Evolutionary conservation across 2,113 vertebrate species (phyloP), one percentile per base, ranked within the genome.

Genomic region (Gambusia holbrooki): DNA sequence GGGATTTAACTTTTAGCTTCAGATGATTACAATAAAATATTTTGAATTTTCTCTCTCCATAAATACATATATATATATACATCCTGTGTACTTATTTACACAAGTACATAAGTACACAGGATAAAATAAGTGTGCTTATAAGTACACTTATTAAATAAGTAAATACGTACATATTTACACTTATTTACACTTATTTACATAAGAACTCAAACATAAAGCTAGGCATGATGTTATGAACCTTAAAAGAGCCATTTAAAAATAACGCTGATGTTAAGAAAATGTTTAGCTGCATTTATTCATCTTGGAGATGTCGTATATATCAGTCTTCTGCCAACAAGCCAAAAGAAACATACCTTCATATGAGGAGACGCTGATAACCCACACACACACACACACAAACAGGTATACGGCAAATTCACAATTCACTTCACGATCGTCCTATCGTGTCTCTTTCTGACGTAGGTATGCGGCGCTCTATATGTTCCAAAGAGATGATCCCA

Each of bases 401-500:
- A 42, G 14, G 40, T 15, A 42, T 42, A 42, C 10, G 14, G 40
- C 3, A n/a, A 58, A 22, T 58, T 29, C 5, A 5, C 27, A 7
- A 1, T 32, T 63, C 42, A 30, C 17, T 62, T 60, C 42, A 64
- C 40, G 7, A 25, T n/a, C 33, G 3, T 12, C 10, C 0, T 40
- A 15, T 40, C 15, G 27, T 45, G 28, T 51, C 12, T 51, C 29
- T 3, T 28, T 0, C 14, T 42, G 30, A 27, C 3, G 51, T 3
- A 0, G 17, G 17, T 7, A 19, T 5, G 15, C 58, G 2, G 2
- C 48, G 1, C 62, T 27, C 70, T 91, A 70, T 91, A 87, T 1
- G 95, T 95, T 2, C 94, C 93, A 66, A 89, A 94, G 4, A 96
- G 79, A 8, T 63, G 85, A 73, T 95, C 95, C 95, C 94, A 95